Evolutionary conservation across 1,140 invertebrate species (phyloP).

Genomic region (Chironomus tepperi): DNA sequence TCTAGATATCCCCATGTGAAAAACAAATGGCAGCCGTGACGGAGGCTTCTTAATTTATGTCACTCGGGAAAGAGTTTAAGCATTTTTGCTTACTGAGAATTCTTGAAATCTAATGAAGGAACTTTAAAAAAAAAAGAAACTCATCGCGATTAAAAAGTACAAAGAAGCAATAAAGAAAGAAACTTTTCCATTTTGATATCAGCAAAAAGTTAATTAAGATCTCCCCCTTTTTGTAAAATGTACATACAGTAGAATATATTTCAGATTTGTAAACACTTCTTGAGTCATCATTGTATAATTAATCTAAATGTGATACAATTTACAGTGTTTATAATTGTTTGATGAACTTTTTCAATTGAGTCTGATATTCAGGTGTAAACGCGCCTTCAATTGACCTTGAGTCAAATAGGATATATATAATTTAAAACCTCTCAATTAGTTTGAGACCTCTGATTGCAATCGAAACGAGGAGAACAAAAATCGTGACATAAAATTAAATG

Average conservation of each 20-base stretch:
- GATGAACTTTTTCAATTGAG: not conserved
- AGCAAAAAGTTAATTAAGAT: conserved; percentile 23
- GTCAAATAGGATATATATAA: not conserved
- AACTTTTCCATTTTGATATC: conserved; percentile 9
- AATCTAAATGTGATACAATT: conserved; percentile 23
- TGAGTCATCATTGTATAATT: conserved; percentile 16
- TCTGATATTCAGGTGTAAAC: not conserved
- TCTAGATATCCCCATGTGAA: too few species aligned
- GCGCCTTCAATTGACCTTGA: not conserved
- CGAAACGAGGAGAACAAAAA: too few species aligned
- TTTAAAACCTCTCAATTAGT: not conserved
- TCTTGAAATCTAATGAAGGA: too few species aligned
- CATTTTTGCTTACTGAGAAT: too few species aligned
- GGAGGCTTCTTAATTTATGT: too few species aligned
- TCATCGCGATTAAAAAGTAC: too few species aligned
- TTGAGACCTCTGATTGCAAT: too few species aligned
- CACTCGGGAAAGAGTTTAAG: too few species aligned
- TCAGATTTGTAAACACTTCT: not conserved
- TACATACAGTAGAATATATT: not conserved
- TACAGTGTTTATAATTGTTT: not conserved
- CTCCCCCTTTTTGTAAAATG: not conserved
- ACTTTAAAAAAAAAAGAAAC: too few species aligned
- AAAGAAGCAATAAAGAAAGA: not conserved
- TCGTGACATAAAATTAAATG: conserved; percentile 12
- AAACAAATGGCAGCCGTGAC: too few species aligned